A percentile compares a stretch with the other conserved stretches of the same genome.
These are phyloP conservation scores for Muscina levida DNA, from an alignment of 2,888 invertebrate species.

Conservation along the genomic window DNA sequence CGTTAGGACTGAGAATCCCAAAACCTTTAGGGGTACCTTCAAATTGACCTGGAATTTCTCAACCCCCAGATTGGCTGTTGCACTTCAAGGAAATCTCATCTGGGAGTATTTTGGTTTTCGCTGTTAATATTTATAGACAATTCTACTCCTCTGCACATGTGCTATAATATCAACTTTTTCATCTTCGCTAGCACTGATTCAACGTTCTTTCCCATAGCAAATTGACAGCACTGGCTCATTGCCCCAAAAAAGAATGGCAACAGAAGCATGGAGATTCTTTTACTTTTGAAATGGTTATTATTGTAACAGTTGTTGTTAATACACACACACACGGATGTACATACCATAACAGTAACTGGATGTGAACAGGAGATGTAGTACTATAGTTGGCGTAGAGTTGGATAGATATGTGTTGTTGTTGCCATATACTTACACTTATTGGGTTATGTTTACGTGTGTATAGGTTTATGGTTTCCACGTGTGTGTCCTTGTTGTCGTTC, in stretches of 20 bases:
- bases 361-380: neutral
- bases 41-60: too few species aligned
- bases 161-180: too few species aligned
- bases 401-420: constrained; percentile 4
- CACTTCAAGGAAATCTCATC: too few species aligned
- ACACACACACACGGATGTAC: neutral
- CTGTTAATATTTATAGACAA: too few species aligned
- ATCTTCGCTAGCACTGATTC: too few species aligned
- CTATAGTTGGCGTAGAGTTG: too few species aligned
- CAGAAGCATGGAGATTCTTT: constrained; percentile 71
- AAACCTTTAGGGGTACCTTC: too few species aligned
- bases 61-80: too few species aligned
- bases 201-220: neutral
- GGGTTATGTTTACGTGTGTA: constrained; percentile 57
- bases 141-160: too few species aligned
- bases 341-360: neutral
- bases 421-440: constrained; percentile 48
- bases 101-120: too few species aligned
- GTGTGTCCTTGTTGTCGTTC: constrained; percentile 19
- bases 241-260: constrained; percentile 54
- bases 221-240: constrained; percentile 16
- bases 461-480: constrained; percentile 58
- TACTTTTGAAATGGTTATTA: constrained; percentile 76
- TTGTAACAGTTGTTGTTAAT: constrained; percentile 66
- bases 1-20: too few species aligned